These are phyloP conservation scores for Galeopsomyia nigrocyanea DNA, from an alignment of 2,888 invertebrate genomes.

Conservation along the genomic window DNA sequence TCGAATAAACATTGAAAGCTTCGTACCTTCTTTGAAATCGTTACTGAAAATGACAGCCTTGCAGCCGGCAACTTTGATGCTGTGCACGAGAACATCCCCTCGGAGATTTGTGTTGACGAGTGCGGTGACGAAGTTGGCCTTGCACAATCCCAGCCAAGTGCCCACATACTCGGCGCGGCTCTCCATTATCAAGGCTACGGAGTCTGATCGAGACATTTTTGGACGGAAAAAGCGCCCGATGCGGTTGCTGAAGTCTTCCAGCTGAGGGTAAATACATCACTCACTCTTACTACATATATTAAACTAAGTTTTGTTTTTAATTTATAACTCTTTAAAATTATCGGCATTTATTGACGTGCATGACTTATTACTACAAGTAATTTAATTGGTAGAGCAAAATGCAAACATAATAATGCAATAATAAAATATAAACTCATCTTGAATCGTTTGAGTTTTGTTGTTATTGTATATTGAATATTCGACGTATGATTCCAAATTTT, in stretches of 20 bases:
- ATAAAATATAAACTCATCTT: no score
- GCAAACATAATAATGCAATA: no score
- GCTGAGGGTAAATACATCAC: slow-evolving; percentile 66
- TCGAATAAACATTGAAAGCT: not conserved
- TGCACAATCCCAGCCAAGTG: slow-evolving; percentile 92
- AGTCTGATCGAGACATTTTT: slow-evolving; percentile 77
- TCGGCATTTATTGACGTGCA: not conserved
- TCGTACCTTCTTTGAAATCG: slow-evolving; percentile 68
- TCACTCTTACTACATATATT: not conserved
- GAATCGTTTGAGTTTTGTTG: no score
- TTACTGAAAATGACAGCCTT: slow-evolving; percentile 85
- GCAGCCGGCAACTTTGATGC: slow-evolving; percentile 83
- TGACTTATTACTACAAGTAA: no score
- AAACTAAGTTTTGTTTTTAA: no score
- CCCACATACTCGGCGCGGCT: slow-evolving; percentile 89
- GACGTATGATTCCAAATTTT: no score
- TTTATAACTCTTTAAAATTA: not conserved
- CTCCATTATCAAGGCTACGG: slow-evolving; percentile 90
- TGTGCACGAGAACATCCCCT: slow-evolving; percentile 85
- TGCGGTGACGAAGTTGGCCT: slow-evolving; percentile 86
- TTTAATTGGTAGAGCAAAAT: no score
- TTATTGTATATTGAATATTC: no score
- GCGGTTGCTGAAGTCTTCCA: slow-evolving; percentile 77
- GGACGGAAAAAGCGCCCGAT: slow-evolving; percentile 75
- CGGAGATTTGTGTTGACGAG: slow-evolving; percentile 92